Evolutionary conservation across 2,888 invertebrate species (phyloP), one percentile per base, ranked within the genome.

Genomic region (Dasypogon diadema): DNA sequence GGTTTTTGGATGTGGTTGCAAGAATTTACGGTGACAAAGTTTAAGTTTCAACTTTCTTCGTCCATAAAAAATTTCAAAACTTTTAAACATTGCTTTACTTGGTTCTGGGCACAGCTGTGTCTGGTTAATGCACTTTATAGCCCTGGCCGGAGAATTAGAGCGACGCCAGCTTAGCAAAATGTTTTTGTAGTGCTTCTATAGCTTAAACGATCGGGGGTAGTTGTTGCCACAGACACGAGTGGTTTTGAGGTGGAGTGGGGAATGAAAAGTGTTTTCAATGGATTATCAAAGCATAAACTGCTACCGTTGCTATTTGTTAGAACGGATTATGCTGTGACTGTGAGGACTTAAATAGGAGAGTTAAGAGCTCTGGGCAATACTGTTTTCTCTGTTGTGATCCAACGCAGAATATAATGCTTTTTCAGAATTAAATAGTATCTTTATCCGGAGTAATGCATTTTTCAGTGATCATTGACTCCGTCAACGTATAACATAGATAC

Each of bases 121-220:
- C 51, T 51, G 18, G 51, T 51, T 16, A 51, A 21, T 51, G 21
- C 18, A 21, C 51, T 51, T 51, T 21, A 51, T 16, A 8, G 51
- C 3, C n/a, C 18, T 21, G 18, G 51, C 16, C 21, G 18, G 18
- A 12, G 16, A 51, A 51, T 51, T 51, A 51, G 51, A 16, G 8
- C 51, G 51, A 12, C 51, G 51, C 51, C 51, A 18, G 51, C 18
- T 51, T 51, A 51, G n/a, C 18, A 1, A 42, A 5, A 51, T 16
- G 18, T 16, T 51, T 51, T 21, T 51, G 16, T 51, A 18, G 51
- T 16, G 51, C 51, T 51, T 51, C 51, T 51, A n/a, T 30, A 48
- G 5, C 51, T 51, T 51, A 51, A 51, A 16, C 51, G 16, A 12
- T 51, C 8, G 51, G 18, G 4, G n/a, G n/a, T n/a, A n/a, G n/a